A percentile compares a stretch with the other conserved stretches of the same genome.
Evolutionary conservation across 1,140 invertebrate species (phyloP).

Genomic region (Drosophila burlai): DNA sequence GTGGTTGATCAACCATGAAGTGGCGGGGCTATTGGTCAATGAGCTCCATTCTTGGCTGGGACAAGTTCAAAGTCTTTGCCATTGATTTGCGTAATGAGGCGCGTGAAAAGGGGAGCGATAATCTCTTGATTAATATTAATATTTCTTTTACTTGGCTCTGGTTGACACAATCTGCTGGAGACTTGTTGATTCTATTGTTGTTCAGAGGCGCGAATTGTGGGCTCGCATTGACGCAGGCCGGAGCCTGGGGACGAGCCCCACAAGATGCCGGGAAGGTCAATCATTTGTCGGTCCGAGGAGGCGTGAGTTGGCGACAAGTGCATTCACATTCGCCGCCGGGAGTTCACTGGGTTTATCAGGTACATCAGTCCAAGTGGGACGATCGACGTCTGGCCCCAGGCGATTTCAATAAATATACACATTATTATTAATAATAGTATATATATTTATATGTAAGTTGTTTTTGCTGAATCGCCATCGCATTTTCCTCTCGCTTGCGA

Average conservation of each 20-base stretch:
- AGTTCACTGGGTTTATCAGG: conserved; percentile 40
- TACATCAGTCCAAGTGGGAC: conserved; percentile 34
- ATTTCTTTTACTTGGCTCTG: conserved; percentile 6
- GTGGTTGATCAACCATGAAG: conserved; percentile 56
- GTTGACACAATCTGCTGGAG: conserved; percentile 21
- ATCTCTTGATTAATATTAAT: conserved; percentile 1
- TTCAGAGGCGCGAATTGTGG: conserved; percentile 22
- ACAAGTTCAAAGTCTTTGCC: conserved; percentile 65
- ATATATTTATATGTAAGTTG: conserved; percentile 16
- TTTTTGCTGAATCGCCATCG: conserved; percentile 1
- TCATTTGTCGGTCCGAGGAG: conserved; percentile 22
- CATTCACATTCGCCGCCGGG: conserved; percentile 10
- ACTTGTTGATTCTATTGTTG: conserved; percentile 16
- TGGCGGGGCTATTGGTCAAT: conserved; percentile 25
- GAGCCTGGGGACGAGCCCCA: conserved; percentile 44
- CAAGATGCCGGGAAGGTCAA: conserved; percentile 17
- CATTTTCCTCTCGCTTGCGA: conserved; percentile 32
- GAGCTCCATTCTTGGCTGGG: conserved; percentile 31
- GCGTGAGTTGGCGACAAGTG: conserved; percentile 12
- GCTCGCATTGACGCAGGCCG: conserved; percentile 34
- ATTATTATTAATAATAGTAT: conserved; percentile 43
- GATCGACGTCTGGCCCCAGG: conserved; percentile 38
- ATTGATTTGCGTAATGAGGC: conserved; percentile 43
- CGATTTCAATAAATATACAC: conserved; percentile 48
- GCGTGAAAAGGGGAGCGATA: conserved; percentile 1